Base-by-base conservation (phyloP, 2,113 vertebrate species). In the Mixornis gularis region DNA sequence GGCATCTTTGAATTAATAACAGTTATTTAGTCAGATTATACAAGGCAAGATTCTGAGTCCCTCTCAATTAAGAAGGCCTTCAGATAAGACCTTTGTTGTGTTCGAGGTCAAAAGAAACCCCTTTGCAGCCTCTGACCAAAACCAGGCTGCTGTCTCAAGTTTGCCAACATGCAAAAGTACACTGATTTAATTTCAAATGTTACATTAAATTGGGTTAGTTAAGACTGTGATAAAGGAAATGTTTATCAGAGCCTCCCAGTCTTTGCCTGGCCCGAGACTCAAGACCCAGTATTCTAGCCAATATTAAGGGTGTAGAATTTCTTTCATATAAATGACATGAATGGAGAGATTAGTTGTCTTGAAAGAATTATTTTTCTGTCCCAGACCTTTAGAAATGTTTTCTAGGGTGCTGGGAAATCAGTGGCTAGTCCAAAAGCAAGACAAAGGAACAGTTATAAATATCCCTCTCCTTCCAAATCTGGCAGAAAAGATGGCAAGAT, bases 361-460 rank as follows among this genome's bases (percentile, higher is more conserved):
- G 6, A 87, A 89, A 91, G 27, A 94, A 82, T 91, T 87, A 85
- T 90, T 93, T 89, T 95, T 87, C 73, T 93, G 65, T 92, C 64
- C 48, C 55, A 92, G 78, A 68, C 59, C 55, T 73, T 93, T 91
- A 85, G 66, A 89, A 95, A 81, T 86, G 53, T 96, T 92, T 95
- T 85, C 78, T 62, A 59, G 59, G 81, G 87, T 81, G 66, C 70
- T 93, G 87, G 53, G 68, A 93, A 94, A 92, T 87, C 59, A 77
- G 43, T 87, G 59, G 27, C 74, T 92, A 56, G 87, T 87, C 93
- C 87, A 92, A 85, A 93, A 64, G 52, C 56, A 92, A 82, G 71
- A 93, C 92, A 96, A 96, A 95, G 36, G 48, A 89, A n/a, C 66
- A 92, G 74, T 87, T 87, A 89, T 55, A 90, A 93, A 91, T 92